Conservation (phyloP, 2,113 vertebrate genomes). For the human (Homo sapiens) region DNA sequence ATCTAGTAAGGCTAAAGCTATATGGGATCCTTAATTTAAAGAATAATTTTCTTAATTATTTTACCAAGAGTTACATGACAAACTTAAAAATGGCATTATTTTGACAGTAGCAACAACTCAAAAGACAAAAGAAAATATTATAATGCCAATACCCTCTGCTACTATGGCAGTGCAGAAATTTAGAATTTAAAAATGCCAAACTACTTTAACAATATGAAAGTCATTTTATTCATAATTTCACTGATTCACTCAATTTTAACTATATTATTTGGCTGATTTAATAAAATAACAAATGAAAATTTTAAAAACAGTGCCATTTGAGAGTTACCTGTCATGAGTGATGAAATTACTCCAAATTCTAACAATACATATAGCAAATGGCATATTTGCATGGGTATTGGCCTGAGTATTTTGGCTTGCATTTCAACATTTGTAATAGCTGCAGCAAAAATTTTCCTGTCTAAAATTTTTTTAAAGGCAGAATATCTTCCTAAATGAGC, state of each 20-base stretch:
- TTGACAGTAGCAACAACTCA: background rate
- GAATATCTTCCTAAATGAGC: conserved; percentile 33
- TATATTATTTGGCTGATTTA: conserved; percentile 28
- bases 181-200: conserved; percentile 18
- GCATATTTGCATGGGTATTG: background rate
- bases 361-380: background rate
- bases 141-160: background rate
- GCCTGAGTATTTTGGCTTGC: conserved; percentile 29
- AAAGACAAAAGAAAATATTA: background rate
- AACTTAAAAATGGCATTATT: background rate
- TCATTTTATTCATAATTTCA: conserved; percentile 8
- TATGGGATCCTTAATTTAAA: background rate
- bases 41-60: background rate
- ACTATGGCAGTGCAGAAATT: background rate
- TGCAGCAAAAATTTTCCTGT: conserved; percentile 14
- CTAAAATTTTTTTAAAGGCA: conserved; percentile 15
- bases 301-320: conserved; percentile 29
- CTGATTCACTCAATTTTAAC: background rate
- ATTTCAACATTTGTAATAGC: conserved; percentile 49
- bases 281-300: conserved; percentile 31
- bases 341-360: conserved; percentile 39
- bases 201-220: background rate
- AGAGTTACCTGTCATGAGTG: conserved; percentile 6
- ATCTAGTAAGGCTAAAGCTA: background rate
- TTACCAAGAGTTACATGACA: background rate